These are phyloP conservation scores for Lanistes nyassanus DNA, from an alignment of 1,140 invertebrate genomes.

Conservation along the genomic window DNA sequence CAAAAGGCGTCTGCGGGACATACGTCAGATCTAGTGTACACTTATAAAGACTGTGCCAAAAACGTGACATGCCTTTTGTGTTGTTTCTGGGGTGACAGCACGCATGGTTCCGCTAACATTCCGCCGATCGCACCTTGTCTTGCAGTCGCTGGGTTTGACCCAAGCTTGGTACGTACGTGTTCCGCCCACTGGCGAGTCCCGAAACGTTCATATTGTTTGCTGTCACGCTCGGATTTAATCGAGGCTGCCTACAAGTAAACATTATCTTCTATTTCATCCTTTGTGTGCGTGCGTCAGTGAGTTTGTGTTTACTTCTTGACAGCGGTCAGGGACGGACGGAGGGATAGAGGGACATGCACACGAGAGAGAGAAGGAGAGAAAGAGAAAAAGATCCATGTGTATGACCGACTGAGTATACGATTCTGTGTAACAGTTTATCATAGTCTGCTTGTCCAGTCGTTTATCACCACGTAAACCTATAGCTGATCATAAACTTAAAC, in stretches of 20 bases:
- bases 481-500: too few species aligned
- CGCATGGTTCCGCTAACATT: too few species aligned
- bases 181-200: too few species aligned
- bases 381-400: background rate
- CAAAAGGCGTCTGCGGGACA: background rate
- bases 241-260: background rate
- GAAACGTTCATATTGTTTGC: too few species aligned
- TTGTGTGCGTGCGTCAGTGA: conserved; percentile 1
- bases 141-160: too few species aligned
- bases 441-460: too few species aligned
- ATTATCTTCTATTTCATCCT: background rate
- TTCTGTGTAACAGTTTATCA: too few species aligned
- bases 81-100: background rate
- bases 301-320: background rate
- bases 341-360: conserved; percentile 1
- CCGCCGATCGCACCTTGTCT: too few species aligned
- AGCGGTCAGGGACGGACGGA: background rate
- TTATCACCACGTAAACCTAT: too few species aligned
- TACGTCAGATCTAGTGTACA: background rate
- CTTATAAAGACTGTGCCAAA: background rate
- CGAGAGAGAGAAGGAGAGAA: background rate
- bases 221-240: background rate
- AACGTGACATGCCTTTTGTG: background rate
- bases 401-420: background rate
- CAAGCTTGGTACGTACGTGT: too few species aligned